Evolutionary conservation across 1,140 invertebrate species (phyloP).

Genomic region (Pygmarrhopalites habei): DNA sequence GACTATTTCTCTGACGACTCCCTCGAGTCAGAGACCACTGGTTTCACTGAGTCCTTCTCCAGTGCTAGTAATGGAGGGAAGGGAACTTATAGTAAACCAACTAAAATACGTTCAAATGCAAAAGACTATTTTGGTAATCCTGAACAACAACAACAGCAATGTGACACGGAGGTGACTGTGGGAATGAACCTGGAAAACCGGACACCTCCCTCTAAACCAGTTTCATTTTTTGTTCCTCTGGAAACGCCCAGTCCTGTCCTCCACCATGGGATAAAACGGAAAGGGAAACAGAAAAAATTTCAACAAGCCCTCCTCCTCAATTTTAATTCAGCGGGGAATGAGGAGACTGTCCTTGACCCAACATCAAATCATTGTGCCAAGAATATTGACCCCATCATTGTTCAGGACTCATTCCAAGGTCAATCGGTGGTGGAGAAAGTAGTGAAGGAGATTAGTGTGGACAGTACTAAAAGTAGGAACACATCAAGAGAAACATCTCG

Average conservation of each 20-base stretch:
- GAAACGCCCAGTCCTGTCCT: constrained; percentile 17
- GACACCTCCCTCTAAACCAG: constrained; percentile 30
- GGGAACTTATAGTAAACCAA: background rate
- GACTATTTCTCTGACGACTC: constrained; percentile 38
- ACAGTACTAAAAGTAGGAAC: too few species aligned
- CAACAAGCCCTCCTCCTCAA: too few species aligned
- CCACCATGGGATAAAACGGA: too few species aligned
- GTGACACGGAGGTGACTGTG: background rate
- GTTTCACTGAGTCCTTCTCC: background rate
- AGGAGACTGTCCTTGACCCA: background rate
- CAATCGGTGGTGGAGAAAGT: background rate
- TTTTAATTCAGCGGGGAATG: too few species aligned
- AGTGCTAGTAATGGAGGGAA: too few species aligned
- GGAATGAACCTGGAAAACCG: background rate
- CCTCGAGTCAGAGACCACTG: constrained; percentile 21
- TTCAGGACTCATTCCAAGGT: background rate
- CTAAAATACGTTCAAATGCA: background rate
- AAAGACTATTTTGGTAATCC: background rate
- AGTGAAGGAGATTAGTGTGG: too few species aligned
- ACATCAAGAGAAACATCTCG: too few species aligned
- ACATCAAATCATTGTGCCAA: background rate
- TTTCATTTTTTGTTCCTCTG: constrained; percentile 34
- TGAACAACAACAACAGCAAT: background rate
- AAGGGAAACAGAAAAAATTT: constrained; percentile 8
- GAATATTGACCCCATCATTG: background rate